Evolutionary conservation across 2,113 vertebrate species (phyloP), one percentile per base, ranked within the genome.

Genomic region (Rhinichthys klamathensis): DNA sequence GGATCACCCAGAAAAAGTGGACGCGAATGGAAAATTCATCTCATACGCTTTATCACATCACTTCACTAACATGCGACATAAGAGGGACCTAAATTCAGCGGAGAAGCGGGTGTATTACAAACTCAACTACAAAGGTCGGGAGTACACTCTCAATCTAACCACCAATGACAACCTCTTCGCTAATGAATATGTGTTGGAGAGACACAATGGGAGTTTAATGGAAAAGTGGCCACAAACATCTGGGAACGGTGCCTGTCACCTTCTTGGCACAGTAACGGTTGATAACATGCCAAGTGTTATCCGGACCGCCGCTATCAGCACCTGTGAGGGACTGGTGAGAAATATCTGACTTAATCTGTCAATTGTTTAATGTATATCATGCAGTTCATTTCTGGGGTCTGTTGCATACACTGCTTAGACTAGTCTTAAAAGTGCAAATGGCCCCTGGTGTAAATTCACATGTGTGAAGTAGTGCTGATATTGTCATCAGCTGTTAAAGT

Each of bases 251-350:
- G 90, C 89, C 70, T 99, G 98, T 86, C 96, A 99, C 81, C 95
- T 97, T 73, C 85, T 90, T 65, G 98, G 98, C 82, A 95, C 95
- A 0, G 96, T 94, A 23, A 88, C 92, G 72, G 90, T 94, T 32
- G 87, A 90, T 0, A 91, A 84, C 0, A 63, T 89, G 13, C 84
- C 67, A 41, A 41, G 41, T 41, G 0, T 41, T 9, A 41, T 41
- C 0, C 97, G 98, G 30, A 94, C 90, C 0, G 97, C 97, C 60
- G 95, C 95, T 0, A 93, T 99, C 90, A 99, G 98, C 91, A 93
- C 96, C 30, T 99, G 98, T 86, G 91, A 85, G 38, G 98, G 98
- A 73, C 91, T 99, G 96, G 98, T 99, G 94, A 97, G 97, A 18
- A 87, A 51, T 46, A 38, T 15, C 65, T 51, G n/a, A 23, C 46